phyloP scores from a whole-genome alignment of 2,113 vertebrate species.

The Zapus hudsonius region DNA sequence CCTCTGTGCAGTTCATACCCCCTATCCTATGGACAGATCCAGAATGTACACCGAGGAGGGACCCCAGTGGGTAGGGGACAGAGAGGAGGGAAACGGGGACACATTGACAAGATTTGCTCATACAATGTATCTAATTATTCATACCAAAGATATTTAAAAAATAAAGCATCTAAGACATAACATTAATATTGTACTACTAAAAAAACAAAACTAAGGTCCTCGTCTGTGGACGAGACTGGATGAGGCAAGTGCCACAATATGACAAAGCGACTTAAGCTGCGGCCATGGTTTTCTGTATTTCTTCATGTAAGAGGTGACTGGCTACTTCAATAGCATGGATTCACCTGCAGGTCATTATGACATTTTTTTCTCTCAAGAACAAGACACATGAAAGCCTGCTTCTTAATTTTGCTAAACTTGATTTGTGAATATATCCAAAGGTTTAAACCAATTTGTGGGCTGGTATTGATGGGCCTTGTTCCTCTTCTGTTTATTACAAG shows the following conservation, averaged over 20 bases:
- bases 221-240: neutral
- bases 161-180: no score
- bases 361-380: slow-evolving; percentile 34
- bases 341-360: no score
- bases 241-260: neutral
- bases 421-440: neutral
- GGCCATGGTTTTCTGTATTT: neutral
- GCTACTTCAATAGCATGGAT: neutral
- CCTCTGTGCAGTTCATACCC: no score
- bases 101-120: no score
- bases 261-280: neutral
- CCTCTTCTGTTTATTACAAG: neutral
- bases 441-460: neutral
- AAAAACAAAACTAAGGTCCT: no score
- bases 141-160: no score
- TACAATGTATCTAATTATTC: no score
- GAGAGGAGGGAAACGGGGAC: no score
- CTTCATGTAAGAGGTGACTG: neutral
- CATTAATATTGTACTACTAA: no score
- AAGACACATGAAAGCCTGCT: neutral
- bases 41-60: no score
- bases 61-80: no score
- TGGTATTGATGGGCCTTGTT: neutral
- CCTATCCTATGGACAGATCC: no score
- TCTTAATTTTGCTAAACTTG: neutral